Base-by-base conservation (phyloP, 2,888 invertebrate genomes). In the Cosmia trapezina region DNA sequence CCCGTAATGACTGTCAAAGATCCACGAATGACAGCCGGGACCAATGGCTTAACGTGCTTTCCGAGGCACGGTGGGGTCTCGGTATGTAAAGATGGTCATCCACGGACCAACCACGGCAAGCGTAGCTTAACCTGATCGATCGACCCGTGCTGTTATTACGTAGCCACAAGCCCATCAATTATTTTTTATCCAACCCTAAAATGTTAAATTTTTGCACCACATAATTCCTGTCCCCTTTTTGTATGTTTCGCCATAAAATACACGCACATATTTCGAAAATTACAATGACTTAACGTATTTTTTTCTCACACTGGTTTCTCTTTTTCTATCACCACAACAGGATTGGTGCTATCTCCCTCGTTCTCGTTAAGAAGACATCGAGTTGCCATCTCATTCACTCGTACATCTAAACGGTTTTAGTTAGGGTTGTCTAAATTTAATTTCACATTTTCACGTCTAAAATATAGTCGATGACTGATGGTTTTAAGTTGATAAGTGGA, bases 221-320 rank as follows among this genome's bases (percentile, higher is more conserved):
- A 19, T 43, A 47, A 53, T 62, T 45, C 47, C 60, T 17, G 49
- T 71, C 63, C 51, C 63, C 62, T 64, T 57, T 68, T 65, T 37
- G 11, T 45, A 47, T 2, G 17, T 59, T 56, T 56, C 45, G 19
- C n/a, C 43, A 37, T 63, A 54, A 70, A 62, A 81, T 63, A 76
- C 33, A 70, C 51, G 70, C 47, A 70, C 62, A 63, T 72, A 78
- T 81, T 84, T 79, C 69, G 70, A 83, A 85, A 79, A 78, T 77
- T 63, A 82, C 71, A 77, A 80, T 80, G 74, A 80, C 77, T 70
- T 76, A 68, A 82, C 84, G 73, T 84, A 78, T 82, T 87, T 86
- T 86, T 87, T 87, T 86, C 84, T 86, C 80, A 81, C 77, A 86
- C 74, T 79, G 81, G 83, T 88, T 89, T 89, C 86, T 86, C 86